Base-by-base conservation (phyloP, 2,888 invertebrate genomes). In the Drosophila heteroneura region DNA sequence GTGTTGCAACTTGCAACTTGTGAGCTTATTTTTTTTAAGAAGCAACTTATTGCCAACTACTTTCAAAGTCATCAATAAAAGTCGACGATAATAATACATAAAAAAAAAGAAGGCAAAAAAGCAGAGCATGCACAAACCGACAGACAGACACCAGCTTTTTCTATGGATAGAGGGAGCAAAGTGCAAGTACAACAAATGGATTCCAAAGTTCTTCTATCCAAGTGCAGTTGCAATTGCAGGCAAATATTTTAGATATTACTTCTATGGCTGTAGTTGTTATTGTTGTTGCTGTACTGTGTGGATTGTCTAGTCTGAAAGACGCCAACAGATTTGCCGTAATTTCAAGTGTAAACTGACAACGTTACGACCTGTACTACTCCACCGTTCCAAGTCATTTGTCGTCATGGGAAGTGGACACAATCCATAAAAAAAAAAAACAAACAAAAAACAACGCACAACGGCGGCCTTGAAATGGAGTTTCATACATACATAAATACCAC, bases 241-340 rank as follows among this genome's bases (percentile, higher is more conserved):
- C 64, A 61, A 54, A 56, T 49, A 62, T 57, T 74, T 74, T 9
- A 49, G 28, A 68, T 65, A 44, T 47, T 49, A 57, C 53, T 63
- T 49, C 26, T 66, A 47, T 53, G 54, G 47, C 47, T 60, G 59
- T 54, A 39, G 64, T 58, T 67, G 44, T 51, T 77, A 72, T 75
- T 75, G 53, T 65, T 76, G 59, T 53, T 47, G 56, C 54, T 67
- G 33, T 52, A 66, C 62, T 76, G 44, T 32, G 62, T 44, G 60
- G 44, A 59, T 59, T 70, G 92, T 91, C 91, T 91, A 91, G 92
- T 88, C 92, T 81, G 67, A 75, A 70, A 81, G 91, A 91, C 92
- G 91, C 91, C 92, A 59, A 61, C 74, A 74, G 67, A 75, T 84
- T 76, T 79, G 74, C 85, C 58, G 70, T 83, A 81, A 81, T 76